phyloP scores from a whole-genome alignment of 2,797 vertebrate genomes.

The Bovichtus variegatus region DNA sequence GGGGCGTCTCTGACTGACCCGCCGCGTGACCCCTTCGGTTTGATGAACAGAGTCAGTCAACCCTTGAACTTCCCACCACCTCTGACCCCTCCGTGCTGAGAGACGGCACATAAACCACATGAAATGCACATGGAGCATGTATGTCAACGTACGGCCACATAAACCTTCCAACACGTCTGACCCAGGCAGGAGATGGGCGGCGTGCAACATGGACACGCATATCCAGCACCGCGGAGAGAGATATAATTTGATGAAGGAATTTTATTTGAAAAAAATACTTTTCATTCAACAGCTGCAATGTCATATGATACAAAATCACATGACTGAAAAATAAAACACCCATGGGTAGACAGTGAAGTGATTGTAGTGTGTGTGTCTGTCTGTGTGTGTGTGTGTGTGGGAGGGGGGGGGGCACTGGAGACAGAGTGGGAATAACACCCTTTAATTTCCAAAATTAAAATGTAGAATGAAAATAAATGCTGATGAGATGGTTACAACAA shows the following conservation, averaged over 20 bases:
- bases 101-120: conserved; percentile 21
- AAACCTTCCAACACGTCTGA: conserved; percentile 9
- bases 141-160: conserved; percentile 17
- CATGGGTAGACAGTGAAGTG: accelerated
- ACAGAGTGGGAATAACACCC: background rate
- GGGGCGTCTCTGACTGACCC: conserved; percentile 47
- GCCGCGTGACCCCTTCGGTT: conserved; percentile 53
- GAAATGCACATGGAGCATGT: conserved; percentile 19
- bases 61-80: conserved; percentile 64
- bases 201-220: background rate
- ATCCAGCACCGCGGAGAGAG: background rate
- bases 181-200: background rate
- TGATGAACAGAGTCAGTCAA: conserved; percentile 69
- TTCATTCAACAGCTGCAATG: background rate
- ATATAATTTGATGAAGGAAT: background rate
- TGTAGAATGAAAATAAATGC: background rate
- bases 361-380: no score
- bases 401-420: background rate
- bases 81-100: conserved; percentile 40
- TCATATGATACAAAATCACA: background rate
- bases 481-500: background rate
- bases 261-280: conserved; percentile 2
- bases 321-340: conserved; percentile 1
- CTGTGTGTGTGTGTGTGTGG: no score
- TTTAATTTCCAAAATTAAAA: background rate